These are phyloP conservation scores for Philotrypesis tridentata DNA, from an alignment of 1,140 invertebrate species.

Conservation along the genomic window DNA sequence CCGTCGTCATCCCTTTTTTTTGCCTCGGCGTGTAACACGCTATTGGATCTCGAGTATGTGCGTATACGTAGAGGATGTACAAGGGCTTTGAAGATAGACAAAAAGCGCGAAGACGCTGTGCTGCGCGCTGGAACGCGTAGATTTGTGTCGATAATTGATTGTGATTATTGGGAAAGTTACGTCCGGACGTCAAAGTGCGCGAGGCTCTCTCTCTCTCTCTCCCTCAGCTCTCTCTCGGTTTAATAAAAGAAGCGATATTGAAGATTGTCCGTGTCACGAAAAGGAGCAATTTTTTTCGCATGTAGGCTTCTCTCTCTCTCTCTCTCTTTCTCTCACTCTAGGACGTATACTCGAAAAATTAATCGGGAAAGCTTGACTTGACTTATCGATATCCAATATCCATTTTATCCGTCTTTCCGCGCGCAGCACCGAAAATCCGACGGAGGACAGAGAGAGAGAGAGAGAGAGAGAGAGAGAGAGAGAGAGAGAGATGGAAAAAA, in stretches of 20 bases:
- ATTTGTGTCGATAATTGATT: not conserved
- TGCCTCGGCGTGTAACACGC: not conserved
- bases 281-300: conserved; percentile 29
- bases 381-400: conserved; percentile 52
- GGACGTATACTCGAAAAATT: conserved; percentile 44
- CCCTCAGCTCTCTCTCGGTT: too few species aligned
- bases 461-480: conserved; percentile 10
- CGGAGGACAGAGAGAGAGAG: not conserved
- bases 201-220: not conserved
- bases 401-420: conserved; percentile 47
- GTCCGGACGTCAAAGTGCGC: not conserved
- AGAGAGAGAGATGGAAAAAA: conserved; percentile 15
- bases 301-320: not conserved
- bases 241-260: conserved; percentile 42
- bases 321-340: not conserved
- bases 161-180: not conserved
- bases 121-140: not conserved
- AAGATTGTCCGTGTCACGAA: conserved; percentile 30
- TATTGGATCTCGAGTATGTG: too few species aligned
- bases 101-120: not conserved
- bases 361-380: conserved; percentile 46
- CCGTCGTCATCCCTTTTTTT: not conserved
- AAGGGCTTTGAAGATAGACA: not conserved
- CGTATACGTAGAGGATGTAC: too few species aligned
- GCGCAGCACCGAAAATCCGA: not conserved